These are phyloP conservation scores for Sturmia bella DNA, from an alignment of 2,888 invertebrate genomes.

Conservation along the genomic window DNA sequence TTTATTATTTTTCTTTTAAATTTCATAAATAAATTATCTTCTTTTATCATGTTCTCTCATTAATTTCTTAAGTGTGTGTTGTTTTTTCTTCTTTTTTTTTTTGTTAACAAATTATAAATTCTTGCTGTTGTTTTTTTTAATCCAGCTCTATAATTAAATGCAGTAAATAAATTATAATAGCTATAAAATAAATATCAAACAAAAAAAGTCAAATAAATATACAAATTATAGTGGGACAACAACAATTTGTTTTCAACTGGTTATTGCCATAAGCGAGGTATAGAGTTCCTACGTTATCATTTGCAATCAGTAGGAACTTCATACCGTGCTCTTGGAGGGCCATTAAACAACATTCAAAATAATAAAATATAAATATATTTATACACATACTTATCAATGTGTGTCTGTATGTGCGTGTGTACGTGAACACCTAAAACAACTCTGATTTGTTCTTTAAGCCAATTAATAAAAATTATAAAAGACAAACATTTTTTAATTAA, in stretches of 20 bases:
- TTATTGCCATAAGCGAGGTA: slow-evolving; percentile 96
- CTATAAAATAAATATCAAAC: slow-evolving; percentile 34
- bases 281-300: slow-evolving; percentile 95
- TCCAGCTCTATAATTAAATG: slow-evolving; percentile 38
- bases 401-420: slow-evolving; percentile 10
- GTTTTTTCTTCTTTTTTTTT: not conserved
- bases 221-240: slow-evolving; percentile 21
- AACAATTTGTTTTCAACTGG: slow-evolving; percentile 72
- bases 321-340: slow-evolving; percentile 99
- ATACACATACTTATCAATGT: not conserved
- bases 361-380: slow-evolving; percentile 9
- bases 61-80: slow-evolving; percentile 23
- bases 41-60: slow-evolving; percentile 13
- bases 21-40: slow-evolving; percentile 18
- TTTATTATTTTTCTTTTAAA: slow-evolving; percentile 9
- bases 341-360: slow-evolving; percentile 82
- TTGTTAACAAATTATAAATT: slow-evolving; percentile 37
- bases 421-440: slow-evolving; percentile 12
- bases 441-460: slow-evolving; percentile 9
- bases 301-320: slow-evolving; percentile 96
- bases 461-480: not conserved
- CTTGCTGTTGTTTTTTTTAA: slow-evolving; percentile 1
- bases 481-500: not conserved
- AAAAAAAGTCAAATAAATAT: slow-evolving; percentile 33
- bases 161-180: slow-evolving; percentile 29